Evolutionary conservation across 2,888 invertebrate species (phyloP), one percentile per base, ranked within the genome.

Genomic region (Cerastis leucographa): DNA sequence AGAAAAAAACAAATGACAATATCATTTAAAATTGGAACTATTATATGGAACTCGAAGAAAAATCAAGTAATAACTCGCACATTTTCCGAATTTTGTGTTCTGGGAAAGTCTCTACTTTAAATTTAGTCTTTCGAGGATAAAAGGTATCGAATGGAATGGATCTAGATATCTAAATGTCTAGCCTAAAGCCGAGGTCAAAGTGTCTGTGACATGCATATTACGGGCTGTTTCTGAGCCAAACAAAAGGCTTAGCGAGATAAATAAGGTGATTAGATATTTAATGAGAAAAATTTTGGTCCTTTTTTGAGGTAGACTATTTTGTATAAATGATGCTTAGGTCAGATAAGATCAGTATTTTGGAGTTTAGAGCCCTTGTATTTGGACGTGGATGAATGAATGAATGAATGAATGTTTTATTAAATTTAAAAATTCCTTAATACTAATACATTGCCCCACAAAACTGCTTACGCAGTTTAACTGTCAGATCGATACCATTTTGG

Each of bases 141-240:
- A 35, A 51, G 51, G 42, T 46, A 65, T 51, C 8, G 25, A 64
- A 17, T 64, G 73, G 61, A 84, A 84, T 12, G 68, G 74, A 84
- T 77, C 77, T 80, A 76, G 61, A 76, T 76, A 67, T 66, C 68
- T 74, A 35, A 65, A 65, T 76, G 44, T 69, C 67, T 84, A 79
- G 81, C 59, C 49, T 56, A 83, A 71, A 69, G 6, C 44, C 69
- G 65, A 84, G 77, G 83, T 69, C 81, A 74, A 6, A 25, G 35
- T 73, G 40, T 42, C 49, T 59, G 14, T 76, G 44, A 35, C 68
- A 76, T 65, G 54, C 51, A 56, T 83, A 76, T 74, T 49, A 19
- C 19, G 64, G 59, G 54, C 46, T 59, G 64, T 51, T 44, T 1
- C 54, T 35, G 25, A 68, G 19, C 25, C 42, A 35, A 56, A 49